phyloP scores from a whole-genome alignment of 2,888 invertebrate species.

The Drosophila mulleri region DNA sequence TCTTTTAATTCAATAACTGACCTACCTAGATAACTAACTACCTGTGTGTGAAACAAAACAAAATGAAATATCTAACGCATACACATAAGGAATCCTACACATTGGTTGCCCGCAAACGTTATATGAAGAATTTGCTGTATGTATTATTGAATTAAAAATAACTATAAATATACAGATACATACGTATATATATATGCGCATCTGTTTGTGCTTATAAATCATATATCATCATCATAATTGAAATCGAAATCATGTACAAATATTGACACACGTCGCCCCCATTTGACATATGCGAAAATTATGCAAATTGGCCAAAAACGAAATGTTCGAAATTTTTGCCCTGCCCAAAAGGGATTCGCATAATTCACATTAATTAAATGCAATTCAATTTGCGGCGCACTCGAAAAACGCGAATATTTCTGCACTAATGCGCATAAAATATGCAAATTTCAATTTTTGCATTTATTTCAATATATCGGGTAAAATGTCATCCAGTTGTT shows the following conservation, averaged over 20 bases:
- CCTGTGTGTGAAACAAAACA: slow-evolving; percentile 16
- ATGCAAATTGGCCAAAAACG: slow-evolving; percentile 59
- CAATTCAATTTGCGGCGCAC: slow-evolving; percentile 50
- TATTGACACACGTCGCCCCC: slow-evolving; percentile 49
- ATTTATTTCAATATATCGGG: slow-evolving; percentile 12
- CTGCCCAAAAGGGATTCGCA: slow-evolving; percentile 19
- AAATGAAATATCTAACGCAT: slow-evolving; percentile 83
- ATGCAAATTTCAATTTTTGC: slow-evolving; percentile 57
- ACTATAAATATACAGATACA: not conserved
- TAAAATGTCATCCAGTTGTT: slow-evolving; percentile 43
- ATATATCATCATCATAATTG: slow-evolving; percentile 21
- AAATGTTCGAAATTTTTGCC: slow-evolving; percentile 52
- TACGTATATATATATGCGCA: no score
- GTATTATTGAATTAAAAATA: slow-evolving; percentile 59
- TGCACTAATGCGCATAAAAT: slow-evolving; percentile 55
- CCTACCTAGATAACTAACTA: slow-evolving; percentile 27
- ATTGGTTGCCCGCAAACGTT: slow-evolving; percentile 84
- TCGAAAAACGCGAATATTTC: slow-evolving; percentile 47
- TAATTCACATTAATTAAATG: slow-evolving; percentile 57
- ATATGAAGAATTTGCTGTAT: slow-evolving; percentile 85
- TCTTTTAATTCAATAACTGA: slow-evolving; percentile 1
- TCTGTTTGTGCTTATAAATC: not conserved
- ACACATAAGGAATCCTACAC: slow-evolving; percentile 85
- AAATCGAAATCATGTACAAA: slow-evolving; percentile 48
- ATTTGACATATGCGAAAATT: slow-evolving; percentile 68